A percentile compares a stretch with the other conserved stretches of the same genome.
Conservation (phyloP, 2,113 vertebrate genomes). For the Leptodactylus fuscus region DNA sequence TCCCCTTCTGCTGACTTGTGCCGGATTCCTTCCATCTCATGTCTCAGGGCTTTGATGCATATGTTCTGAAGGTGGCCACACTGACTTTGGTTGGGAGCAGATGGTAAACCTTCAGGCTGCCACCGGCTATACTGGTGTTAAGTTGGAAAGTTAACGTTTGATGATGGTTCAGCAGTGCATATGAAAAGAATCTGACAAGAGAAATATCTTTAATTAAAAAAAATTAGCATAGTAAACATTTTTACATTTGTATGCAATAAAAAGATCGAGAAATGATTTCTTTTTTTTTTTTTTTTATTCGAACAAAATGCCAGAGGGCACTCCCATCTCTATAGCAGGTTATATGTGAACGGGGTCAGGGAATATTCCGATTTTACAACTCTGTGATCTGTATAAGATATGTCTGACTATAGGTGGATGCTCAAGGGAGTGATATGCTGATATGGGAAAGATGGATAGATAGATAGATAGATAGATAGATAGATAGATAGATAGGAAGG, state of each 20-base stretch:
- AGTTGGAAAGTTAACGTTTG: constrained; percentile 84
- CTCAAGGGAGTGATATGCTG: no score
- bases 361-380: background rate
- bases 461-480: background rate
- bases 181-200: constrained; percentile 80
- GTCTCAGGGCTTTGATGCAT: constrained; percentile 87
- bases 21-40: constrained; percentile 79
- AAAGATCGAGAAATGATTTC: constrained; percentile 71
- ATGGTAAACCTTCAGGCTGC: constrained; percentile 91
- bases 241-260: constrained; percentile 71
- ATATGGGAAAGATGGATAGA: background rate
- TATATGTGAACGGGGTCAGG: background rate
- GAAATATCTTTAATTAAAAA: constrained; percentile 83
- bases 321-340: background rate
- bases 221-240: constrained; percentile 83
- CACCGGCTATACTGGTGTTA: constrained; percentile 82
- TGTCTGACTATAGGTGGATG: no score
- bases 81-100: constrained; percentile 86
- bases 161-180: constrained; percentile 87
- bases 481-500: no score
- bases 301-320: background rate
- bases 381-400: background rate
- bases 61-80: constrained; percentile 87
- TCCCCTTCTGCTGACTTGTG: constrained; percentile 80
- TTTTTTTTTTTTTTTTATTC: no score